Conservation (phyloP, 2,113 vertebrate genomes). For the Lophius piscatorius region DNA sequence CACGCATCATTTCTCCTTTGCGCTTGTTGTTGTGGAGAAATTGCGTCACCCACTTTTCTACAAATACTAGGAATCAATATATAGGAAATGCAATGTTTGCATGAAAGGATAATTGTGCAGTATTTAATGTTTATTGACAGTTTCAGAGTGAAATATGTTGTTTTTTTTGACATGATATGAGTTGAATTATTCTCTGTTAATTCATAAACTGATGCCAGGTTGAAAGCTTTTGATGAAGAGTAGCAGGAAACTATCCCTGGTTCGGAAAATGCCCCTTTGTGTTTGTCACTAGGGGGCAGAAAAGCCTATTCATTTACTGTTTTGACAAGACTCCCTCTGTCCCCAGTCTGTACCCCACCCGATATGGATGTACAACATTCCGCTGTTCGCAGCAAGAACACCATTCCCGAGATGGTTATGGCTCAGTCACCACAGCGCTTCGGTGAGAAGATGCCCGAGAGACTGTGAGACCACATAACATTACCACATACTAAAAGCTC, state of each 20-base stretch:
- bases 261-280: conserved; percentile 58
- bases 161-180: not conserved
- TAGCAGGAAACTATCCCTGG: conserved; percentile 62
- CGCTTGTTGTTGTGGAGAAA: conserved; percentile 30
- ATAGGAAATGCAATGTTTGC: conserved; percentile 5
- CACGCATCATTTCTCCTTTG: conserved; percentile 42
- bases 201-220: conserved; percentile 3
- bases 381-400: conserved; percentile 8
- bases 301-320: conserved; percentile 43
- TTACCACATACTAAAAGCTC: conserved; percentile 11
- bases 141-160: not conserved
- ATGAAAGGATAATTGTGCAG: not conserved
- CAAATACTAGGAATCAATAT: conserved; percentile 14
- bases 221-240: conserved; percentile 3
- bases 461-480: conserved; percentile 6
- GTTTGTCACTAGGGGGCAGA: conserved; percentile 71
- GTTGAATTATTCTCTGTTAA: not conserved
- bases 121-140: conserved; percentile 4
- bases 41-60: conserved; percentile 13
- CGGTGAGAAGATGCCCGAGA: conserved; percentile 14
- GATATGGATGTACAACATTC: conserved; percentile 14
- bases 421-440: conserved; percentile 6
- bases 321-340: conserved; percentile 14
- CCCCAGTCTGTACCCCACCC: conserved; percentile 10
- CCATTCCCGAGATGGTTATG: conserved; percentile 2